Conservation (phyloP, 2,113 vertebrate genomes). For the Asarcornis scutulata region DNA sequence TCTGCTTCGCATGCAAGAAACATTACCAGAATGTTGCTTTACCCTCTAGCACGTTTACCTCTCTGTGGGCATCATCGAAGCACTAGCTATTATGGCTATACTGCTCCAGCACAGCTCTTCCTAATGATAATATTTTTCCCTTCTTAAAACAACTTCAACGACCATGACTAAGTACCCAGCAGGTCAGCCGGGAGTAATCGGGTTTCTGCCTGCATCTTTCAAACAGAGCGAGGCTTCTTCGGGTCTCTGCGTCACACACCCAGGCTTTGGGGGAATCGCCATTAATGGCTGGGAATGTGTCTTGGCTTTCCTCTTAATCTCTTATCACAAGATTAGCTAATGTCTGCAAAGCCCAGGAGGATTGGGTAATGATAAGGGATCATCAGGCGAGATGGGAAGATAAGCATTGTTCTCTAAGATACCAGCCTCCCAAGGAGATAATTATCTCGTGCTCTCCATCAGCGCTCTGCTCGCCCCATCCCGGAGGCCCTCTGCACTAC, state of each 20-base stretch:
- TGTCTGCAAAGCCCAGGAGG: slow-evolving; percentile 25
- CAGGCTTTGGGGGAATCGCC: not conserved
- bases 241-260: not conserved
- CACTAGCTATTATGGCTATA: not conserved
- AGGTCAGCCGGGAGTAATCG: slow-evolving; percentile 16
- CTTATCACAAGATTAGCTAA: slow-evolving; percentile 51
- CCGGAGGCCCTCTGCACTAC: not conserved
- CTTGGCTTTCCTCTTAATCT: slow-evolving; percentile 52
- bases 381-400: slow-evolving; percentile 34
- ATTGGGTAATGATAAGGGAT: slow-evolving; percentile 34
- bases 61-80: not conserved
- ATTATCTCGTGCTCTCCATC: not conserved
- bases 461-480: not conserved
- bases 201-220: not conserved
- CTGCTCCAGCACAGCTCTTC: not conserved
- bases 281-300: not conserved
- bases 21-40: not conserved
- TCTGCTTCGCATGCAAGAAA: not conserved
- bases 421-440: not conserved
- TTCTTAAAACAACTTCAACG: not conserved
- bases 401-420: slow-evolving; percentile 30
- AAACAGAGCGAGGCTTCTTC: not conserved
- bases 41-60: not conserved
- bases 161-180: slow-evolving; percentile 25
- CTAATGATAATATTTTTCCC: slow-evolving; percentile 45